Evolutionary conservation across 2,797 vertebrate species (phyloP).

Genomic region (Coregonus sp.): DNA sequence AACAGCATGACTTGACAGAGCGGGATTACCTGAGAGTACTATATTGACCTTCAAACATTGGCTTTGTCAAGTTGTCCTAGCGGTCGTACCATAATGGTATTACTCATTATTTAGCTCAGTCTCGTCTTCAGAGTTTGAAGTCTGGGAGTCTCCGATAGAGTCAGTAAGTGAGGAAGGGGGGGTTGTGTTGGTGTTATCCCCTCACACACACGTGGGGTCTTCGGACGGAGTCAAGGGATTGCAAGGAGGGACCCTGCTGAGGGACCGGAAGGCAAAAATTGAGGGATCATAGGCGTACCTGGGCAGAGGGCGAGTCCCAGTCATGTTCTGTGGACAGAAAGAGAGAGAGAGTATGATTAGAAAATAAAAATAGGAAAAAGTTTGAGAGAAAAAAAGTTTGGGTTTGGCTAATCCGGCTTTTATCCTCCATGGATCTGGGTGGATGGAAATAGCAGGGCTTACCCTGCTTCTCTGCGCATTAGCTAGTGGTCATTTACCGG

Average conservation of each 20-base stretch:
- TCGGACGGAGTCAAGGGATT: conserved; percentile 83
- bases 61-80: conserved; percentile 34
- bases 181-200: conserved; percentile 15
- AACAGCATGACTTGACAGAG: conserved; percentile 36
- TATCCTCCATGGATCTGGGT: neutral
- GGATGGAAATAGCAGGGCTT: conserved; percentile 8
- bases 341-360: conserved; percentile 23
- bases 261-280: conserved; percentile 87
- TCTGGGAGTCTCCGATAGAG: neutral
- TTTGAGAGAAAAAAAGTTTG: conserved; percentile 56
- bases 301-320: conserved; percentile 72
- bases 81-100: conserved; percentile 25
- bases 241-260: conserved; percentile 86
- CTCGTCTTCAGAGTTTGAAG: conserved; percentile 30
- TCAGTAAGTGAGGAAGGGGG: neutral
- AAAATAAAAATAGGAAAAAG: conserved; percentile 7
- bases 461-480: neutral
- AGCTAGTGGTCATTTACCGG: conserved; percentile 6
- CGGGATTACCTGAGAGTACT: conserved; percentile 72
- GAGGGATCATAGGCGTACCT: conserved; percentile 88
- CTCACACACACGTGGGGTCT: conserved; percentile 77
- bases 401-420: conserved; percentile 14
- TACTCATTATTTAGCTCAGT: conserved; percentile 42
- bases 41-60: conserved; percentile 42
- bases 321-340: conserved; percentile 77